These are phyloP conservation scores for Taenaris catops DNA, from an alignment of 2,888 invertebrate genomes.

Conservation along the genomic window DNA sequence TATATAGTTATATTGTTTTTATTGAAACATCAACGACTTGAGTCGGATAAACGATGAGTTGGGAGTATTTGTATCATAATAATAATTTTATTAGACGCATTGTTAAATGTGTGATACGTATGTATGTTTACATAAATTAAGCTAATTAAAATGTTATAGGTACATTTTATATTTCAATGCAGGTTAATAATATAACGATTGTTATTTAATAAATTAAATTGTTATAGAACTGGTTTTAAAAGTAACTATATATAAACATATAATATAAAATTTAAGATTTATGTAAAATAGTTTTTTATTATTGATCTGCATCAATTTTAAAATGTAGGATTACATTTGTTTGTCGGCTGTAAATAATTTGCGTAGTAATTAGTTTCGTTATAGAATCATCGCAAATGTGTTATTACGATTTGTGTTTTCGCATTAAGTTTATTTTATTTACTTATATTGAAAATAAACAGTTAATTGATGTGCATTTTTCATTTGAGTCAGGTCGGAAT, in stretches of 20 bases:
- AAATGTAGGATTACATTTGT: conserved; percentile 53
- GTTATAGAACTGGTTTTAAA: conserved; percentile 52
- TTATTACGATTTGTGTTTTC: conserved; percentile 71
- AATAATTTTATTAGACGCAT: conserved; percentile 41
- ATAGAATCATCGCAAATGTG: conserved; percentile 61
- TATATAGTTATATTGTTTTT: conserved; percentile 57
- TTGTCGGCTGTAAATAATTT: conserved; percentile 71
- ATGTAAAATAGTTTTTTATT: conserved; percentile 48
- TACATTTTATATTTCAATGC: conserved; percentile 47
- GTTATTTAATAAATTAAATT: conserved; percentile 43
- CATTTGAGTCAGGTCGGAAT: conserved; percentile 25
- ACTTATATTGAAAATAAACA: conserved; percentile 78
- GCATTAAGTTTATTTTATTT: conserved; percentile 77
- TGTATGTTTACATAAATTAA: conserved; percentile 40
- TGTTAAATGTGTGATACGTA: conserved; percentile 39
- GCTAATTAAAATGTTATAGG: conserved; percentile 45
- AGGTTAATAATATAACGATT: conserved; percentile 66
- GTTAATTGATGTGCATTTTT: conserved; percentile 42
- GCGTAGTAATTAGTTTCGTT: conserved; percentile 59
- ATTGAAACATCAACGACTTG: conserved; percentile 48
- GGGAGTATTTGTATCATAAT: conserved; percentile 47
- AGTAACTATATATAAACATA: conserved; percentile 35
- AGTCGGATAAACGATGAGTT: conserved; percentile 37
- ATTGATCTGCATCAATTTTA: conserved; percentile 68
- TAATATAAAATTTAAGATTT: conserved; percentile 11